Base-by-base conservation (phyloP, 2,113 vertebrate genomes). In the Cricetomys ansorgei region DNA sequence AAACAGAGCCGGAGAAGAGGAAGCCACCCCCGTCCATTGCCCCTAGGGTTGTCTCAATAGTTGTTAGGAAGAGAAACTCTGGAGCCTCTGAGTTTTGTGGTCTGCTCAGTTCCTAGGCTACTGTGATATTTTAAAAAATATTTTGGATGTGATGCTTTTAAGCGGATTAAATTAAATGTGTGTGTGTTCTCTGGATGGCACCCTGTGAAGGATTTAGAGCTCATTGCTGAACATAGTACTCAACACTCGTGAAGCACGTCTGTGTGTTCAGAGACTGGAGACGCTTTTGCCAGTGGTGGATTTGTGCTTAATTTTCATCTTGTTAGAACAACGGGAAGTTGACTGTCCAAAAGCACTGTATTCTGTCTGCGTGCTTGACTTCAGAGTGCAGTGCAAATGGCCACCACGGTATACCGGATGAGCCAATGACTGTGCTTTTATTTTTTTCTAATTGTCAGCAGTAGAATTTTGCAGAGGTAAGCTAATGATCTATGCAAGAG, bases 231-330 rank as follows among this genome's bases (percentile, higher is more conserved):
- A 10, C 23, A 7, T 75, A 43, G 29, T 19, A 40, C 29, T 23
- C 57, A 43, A 55, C 13, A 21, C 0, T 17, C 4, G 0, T 21
- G 75, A 88, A 13, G 7, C 2, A 16, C 6, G 27, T 45, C 13
- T 48, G 19, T 55, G 29, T 7, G n/a, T 40, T 70, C 53, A 13
- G 13, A 70, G 10, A 25, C 27, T 65, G 80, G 40, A 80, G 69
- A 76, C 29, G 27, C 13, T 53, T 43, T 45, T 25, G 23, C 37
- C 8, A 1, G 2, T 53, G 59, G 40, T 17, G 27, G 67, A 55
- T 1, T 81, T 76, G 57, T 55, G 13, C 67, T 92, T 48, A 5
- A 27, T 95, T 45, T 92, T 80, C 73, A 40, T 85, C 87, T 45
- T 57, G 62, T 88, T 84, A 27, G 55, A 72, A 50, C 43, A 31